phyloP scores from a whole-genome alignment of 2,113 vertebrate species.

The Varanus komodoensis region DNA sequence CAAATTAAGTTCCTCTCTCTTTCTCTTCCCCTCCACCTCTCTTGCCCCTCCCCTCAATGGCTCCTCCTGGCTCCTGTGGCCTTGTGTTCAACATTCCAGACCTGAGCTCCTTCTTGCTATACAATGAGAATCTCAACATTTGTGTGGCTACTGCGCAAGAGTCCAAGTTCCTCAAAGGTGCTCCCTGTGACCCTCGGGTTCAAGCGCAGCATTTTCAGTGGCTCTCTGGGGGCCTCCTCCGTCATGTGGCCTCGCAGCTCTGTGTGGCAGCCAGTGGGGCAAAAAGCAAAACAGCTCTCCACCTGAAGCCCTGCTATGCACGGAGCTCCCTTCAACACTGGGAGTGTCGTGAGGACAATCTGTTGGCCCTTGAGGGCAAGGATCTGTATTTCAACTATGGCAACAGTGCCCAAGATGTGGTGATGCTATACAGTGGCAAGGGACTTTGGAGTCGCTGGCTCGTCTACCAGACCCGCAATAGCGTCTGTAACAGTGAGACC shows the following conservation, averaged over 20 bases:
- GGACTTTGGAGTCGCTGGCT: conserved; percentile 51
- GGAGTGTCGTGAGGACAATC: conserved; percentile 33
- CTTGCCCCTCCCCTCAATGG: background rate
- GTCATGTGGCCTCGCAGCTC: conserved; percentile 6
- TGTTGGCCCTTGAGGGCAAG: conserved; percentile 37
- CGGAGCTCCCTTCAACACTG: conserved; percentile 16
- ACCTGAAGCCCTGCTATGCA: conserved; percentile 1
- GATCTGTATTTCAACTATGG: conserved; percentile 52
- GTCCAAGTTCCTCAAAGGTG: conserved; percentile 15
- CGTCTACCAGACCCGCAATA: background rate
- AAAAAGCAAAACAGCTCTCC: background rate
- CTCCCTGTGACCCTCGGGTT: background rate
- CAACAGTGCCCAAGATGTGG: background rate
- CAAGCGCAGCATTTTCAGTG: conserved; percentile 18
- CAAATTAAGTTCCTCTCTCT: background rate
- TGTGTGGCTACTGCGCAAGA: conserved; percentile 17
- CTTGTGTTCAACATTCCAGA: background rate
- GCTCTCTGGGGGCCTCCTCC: conserved; percentile 22
- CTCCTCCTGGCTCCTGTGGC: background rate
- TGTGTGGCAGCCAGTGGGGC: conserved; percentile 12
- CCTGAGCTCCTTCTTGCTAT: conserved; percentile 17
- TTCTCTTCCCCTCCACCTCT: background rate
- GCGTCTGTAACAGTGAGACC: conserved; percentile 18
- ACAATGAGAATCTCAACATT: background rate
- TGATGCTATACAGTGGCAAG: conserved; percentile 29